phyloP scores from a whole-genome alignment of 2,797 vertebrate genomes.

The Gastrophryne carolinensis region DNA sequence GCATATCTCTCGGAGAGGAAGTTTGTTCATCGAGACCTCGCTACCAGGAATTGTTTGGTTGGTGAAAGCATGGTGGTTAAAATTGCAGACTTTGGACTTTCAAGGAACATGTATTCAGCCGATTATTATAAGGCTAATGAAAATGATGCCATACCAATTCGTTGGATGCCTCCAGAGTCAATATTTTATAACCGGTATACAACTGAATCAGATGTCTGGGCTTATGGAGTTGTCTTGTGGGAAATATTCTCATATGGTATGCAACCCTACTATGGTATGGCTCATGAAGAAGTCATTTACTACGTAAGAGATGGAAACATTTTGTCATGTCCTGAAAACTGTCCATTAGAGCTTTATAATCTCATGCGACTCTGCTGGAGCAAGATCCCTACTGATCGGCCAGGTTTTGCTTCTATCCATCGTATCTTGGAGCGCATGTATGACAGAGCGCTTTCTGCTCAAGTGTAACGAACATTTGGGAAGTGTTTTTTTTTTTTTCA shows the following conservation, averaged over 20 bases:
- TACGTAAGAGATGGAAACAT: conserved; percentile 92
- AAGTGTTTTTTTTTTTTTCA: too few relatives aligned
- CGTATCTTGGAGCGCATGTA: conserved; percentile 93
- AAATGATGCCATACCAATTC: conserved; percentile 94
- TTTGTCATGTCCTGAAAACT: conserved; percentile 87
- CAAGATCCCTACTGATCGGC: conserved; percentile 82
- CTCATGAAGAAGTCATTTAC: conserved; percentile 97
- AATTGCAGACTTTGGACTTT: conserved; percentile 96
- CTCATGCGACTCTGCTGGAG: conserved; percentile 98
- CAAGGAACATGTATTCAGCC: conserved; percentile 93
- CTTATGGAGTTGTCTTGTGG: conserved; percentile 95
- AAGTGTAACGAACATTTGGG: conserved; percentile 52
- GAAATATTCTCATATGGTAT: conserved; percentile 96
- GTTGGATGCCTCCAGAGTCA: conserved; percentile 98
- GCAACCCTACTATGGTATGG: conserved; percentile 98
- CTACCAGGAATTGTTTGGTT: conserved; percentile 94
- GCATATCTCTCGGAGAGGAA: conserved; percentile 94
- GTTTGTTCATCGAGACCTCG: conserved; percentile 96
- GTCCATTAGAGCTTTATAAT: conserved; percentile 91
- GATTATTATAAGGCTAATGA: conserved; percentile 98
- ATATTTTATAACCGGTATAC: conserved; percentile 99
- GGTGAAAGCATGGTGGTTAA: conserved; percentile 92
- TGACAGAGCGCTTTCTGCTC: conserved; percentile 64
- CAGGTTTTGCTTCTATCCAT: conserved; percentile 89
- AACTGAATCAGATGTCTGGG: conserved; percentile 95